These are phyloP conservation scores for Coenobita brevimanus DNA, from an alignment of 1,140 invertebrate genomes.

Conservation along the genomic window DNA sequence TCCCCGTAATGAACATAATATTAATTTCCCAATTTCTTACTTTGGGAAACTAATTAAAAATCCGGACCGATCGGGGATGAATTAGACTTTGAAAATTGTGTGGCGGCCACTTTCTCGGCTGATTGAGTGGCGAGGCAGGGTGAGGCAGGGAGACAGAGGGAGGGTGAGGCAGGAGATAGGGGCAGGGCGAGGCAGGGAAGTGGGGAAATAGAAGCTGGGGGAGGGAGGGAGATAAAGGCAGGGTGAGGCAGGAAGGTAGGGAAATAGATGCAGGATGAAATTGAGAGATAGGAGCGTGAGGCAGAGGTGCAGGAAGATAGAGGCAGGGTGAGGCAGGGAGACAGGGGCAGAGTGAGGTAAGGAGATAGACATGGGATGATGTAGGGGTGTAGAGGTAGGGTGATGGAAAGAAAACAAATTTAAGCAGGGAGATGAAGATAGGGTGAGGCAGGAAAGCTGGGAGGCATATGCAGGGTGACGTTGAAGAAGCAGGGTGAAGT, in stretches of 20 bases:
- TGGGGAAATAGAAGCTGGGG: too few relatives aligned
- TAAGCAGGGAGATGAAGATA: background rate
- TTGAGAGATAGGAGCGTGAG: too few relatives aligned
- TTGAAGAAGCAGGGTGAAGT: too few relatives aligned
- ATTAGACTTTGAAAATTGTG: constrained; percentile 68
- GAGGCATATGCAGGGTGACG: too few relatives aligned
- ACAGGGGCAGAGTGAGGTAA: background rate
- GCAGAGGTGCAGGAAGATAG: background rate
- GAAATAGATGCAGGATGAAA: too few relatives aligned
- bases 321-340: background rate
- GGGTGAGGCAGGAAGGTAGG: too few relatives aligned
- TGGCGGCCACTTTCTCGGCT: constrained; percentile 63
- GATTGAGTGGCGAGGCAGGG: constrained; percentile 53
- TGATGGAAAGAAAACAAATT: background rate
- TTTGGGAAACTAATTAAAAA: constrained; percentile 68
- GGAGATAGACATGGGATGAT: background rate
- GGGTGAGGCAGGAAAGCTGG: background rate
- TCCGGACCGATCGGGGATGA: constrained; percentile 61
- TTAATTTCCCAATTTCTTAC: constrained; percentile 67
- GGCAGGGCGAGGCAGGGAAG: too few relatives aligned
- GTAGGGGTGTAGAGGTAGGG: background rate
- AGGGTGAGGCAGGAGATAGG: too few relatives aligned
- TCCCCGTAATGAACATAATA: constrained; percentile 69
- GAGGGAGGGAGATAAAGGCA: too few relatives aligned
- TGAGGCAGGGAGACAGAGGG: background rate